Evolutionary conservation across 2,113 vertebrate genomes (phyloP).

Genomic region (Hyla sarda): DNA sequence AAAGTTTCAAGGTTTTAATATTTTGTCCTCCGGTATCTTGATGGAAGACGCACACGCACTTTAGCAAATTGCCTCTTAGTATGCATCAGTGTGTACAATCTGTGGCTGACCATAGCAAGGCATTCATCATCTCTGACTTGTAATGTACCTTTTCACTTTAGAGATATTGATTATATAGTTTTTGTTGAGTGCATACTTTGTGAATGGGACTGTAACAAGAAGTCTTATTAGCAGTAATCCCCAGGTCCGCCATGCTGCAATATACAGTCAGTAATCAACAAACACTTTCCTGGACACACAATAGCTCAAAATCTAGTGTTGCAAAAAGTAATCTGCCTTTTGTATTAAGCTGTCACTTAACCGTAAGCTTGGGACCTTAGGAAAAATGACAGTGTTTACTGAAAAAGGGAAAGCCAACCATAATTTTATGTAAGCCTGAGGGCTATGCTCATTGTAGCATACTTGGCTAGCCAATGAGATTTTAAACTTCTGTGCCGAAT

Average conservation of each 20-base stretch:
- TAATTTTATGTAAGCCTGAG: conserved; percentile 18
- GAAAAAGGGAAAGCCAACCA: not conserved
- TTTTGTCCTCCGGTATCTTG: not conserved
- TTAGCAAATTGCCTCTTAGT: conserved; percentile 52
- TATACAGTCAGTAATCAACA: conserved; percentile 51
- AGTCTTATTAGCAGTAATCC: conserved; percentile 53
- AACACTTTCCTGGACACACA: conserved; percentile 8
- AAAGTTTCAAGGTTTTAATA: conserved; percentile 20
- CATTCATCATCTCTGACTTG: conserved; percentile 53
- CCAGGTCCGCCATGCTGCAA: conserved; percentile 20
- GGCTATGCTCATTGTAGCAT: no score
- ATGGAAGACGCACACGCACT: conserved; percentile 9
- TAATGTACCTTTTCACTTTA: conserved; percentile 58
- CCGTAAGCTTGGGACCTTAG: not conserved
- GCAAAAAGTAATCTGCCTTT: conserved; percentile 14
- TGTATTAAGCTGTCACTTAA: conserved; percentile 4
- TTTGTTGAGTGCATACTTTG: conserved; percentile 44
- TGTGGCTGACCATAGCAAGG: conserved; percentile 51
- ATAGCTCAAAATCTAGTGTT: not conserved
- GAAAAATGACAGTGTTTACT: conserved; percentile 28
- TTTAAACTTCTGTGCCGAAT: no score
- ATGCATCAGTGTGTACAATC: conserved; percentile 52
- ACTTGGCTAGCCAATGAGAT: no score
- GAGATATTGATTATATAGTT: conserved; percentile 55
- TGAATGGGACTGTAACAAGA: conserved; percentile 36